These are phyloP conservation scores for Acrossocheilus wenchowensis DNA, from an alignment of 2,797 vertebrate species.

Conservation along the genomic window DNA sequence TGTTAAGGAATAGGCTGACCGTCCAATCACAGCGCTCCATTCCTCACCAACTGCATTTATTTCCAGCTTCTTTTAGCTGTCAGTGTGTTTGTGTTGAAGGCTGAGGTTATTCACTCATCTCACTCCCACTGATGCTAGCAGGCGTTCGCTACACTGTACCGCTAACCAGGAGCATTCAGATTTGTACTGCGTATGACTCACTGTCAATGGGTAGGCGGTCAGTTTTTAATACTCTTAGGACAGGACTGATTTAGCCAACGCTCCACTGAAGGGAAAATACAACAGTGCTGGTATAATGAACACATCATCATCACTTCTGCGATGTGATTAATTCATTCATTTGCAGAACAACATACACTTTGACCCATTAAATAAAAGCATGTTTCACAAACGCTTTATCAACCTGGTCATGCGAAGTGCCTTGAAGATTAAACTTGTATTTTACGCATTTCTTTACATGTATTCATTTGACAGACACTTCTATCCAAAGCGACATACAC, in stretches of 20 bases:
- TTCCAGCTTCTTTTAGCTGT: background rate
- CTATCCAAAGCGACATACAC: background rate
- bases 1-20: background rate
- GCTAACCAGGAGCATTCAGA: slow-evolving; percentile 56
- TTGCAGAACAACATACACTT: background rate
- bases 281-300: background rate
- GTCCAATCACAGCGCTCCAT: background rate
- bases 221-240: slow-evolving; percentile 45
- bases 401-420: background rate
- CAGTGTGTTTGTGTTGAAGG: background rate
- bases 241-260: slow-evolving; percentile 34
- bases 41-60: background rate
- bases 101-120: slow-evolving; percentile 63
- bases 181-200: slow-evolving; percentile 65
- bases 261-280: slow-evolving; percentile 28
- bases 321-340: slow-evolving; percentile 3
- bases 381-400: too few relatives aligned
- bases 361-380: background rate
- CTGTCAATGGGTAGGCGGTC: slow-evolving; percentile 44
- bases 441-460: too few relatives aligned
- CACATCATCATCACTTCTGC: background rate
- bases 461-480: background rate
- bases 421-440: background rate
- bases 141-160: slow-evolving; percentile 37
- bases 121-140: slow-evolving; percentile 37